Conservation (phyloP, 2,113 vertebrate species). For the Prunella himalayana region DNA sequence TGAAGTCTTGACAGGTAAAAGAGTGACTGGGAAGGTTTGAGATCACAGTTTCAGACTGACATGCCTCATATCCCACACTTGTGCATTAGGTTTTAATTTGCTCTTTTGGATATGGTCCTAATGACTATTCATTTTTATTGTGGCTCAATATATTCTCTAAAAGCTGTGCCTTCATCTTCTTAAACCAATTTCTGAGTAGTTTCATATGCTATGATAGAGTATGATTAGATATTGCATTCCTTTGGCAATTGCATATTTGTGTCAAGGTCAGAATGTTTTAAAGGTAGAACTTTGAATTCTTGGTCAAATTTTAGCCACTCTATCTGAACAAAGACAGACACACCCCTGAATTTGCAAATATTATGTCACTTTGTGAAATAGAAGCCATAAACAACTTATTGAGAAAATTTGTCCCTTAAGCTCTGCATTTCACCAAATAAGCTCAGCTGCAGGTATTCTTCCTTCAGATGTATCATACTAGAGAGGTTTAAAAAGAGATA, state of each 20-base stretch:
- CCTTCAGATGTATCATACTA: background rate
- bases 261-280: background rate
- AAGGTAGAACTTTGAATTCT: background rate
- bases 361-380: background rate
- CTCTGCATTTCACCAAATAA: background rate
- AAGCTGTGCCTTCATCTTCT: background rate
- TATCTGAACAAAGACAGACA: background rate
- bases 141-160: background rate
- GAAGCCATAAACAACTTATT: background rate
- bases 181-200: background rate
- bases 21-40: background rate
- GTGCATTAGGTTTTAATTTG: background rate
- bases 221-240: background rate
- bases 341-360: background rate
- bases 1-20: background rate
- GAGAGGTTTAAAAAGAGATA: background rate
- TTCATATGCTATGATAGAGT: too few relatives aligned
- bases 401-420: background rate
- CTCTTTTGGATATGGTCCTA: background rate
- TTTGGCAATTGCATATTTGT: background rate
- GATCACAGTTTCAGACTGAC: background rate
- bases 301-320: background rate
- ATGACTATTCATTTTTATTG: background rate
- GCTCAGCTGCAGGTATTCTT: background rate
- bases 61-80: fast-evolving